Base-by-base conservation (phyloP, 2,797 vertebrate genomes). In the Enteromius radiatus region DNA sequence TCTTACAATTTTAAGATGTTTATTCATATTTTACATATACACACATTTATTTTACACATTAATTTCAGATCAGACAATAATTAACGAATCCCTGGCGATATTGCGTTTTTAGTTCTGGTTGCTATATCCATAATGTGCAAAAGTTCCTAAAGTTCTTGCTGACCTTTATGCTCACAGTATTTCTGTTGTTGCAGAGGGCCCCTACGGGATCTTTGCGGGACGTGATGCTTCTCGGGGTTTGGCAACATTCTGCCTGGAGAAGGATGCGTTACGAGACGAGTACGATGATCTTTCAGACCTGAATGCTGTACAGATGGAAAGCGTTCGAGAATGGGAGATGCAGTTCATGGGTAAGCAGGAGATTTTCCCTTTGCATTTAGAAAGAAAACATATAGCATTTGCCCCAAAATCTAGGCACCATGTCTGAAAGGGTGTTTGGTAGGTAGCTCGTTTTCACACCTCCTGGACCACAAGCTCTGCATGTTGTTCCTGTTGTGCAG, bases 321-420 rank as follows among this genome's bases (percentile, higher is more conserved):
- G 98, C 80, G 97, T 99, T 84, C 94, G 97, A 91, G 98, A 99
- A 92, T 99, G 98, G 98, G 98, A 99, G 94, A 99, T 99, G 98
- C 98, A 99, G 92, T 99, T 99, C 92, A 96, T 96, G 97, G 98
- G 98, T 98, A 94, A 83, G 91, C 65, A 31, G 10, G 43, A 31
- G 15, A 23, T 7, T 36, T 74, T 6, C 19, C n/a, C 11, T 15
- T 8, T 38, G 15, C 59, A 23, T 41, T 76, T 4, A 38, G 49
- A 56, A 52, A 23, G 49, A 33, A 70, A 19, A 1, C 23, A 0
- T 31, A 4, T 19, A 9, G 11, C 0, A 31, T 63, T 38, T n/a
- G 19, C 33, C 9, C 31, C 26, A 26, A 73, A 14, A 54, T 36
- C 19, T 8, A 23, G n/a, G 21, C 21, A 38, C 12, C 21, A 38